Evolutionary conservation across 2,888 invertebrate species (phyloP).

Genomic region (Cryptosula pallasiana): DNA sequence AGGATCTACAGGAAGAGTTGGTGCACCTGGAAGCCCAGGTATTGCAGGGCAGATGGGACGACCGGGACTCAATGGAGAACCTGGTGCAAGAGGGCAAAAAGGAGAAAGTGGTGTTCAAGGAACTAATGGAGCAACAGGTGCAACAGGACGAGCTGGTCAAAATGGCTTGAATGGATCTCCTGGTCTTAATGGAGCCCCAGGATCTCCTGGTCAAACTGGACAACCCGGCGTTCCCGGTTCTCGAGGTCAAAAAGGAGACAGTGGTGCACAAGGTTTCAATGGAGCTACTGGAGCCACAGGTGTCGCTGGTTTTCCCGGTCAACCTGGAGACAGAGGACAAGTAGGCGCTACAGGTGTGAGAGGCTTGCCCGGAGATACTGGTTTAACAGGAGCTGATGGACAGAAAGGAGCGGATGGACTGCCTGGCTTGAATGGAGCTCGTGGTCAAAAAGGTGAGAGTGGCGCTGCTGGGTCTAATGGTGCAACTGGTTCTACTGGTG

Average conservation of each 20-base stretch:
- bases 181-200: conserved; percentile 25
- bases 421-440: conserved; percentile 21
- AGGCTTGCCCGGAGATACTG: conserved; percentile 25
- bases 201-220: conserved; percentile 9
- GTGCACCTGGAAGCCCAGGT: conserved; percentile 24
- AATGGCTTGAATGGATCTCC: conserved; percentile 21
- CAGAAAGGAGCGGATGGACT: conserved; percentile 25
- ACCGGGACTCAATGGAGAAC: background rate
- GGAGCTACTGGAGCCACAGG: conserved; percentile 25
- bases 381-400: conserved; percentile 24
- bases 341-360: conserved; percentile 3
- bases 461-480: conserved; percentile 14
- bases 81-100: conserved; percentile 15
- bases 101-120: conserved; percentile 20
- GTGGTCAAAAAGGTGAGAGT: conserved; percentile 24
- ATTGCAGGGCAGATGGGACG: conserved; percentile 21
- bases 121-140: conserved; percentile 20
- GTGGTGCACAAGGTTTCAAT: conserved; percentile 24
- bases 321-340: conserved; percentile 14
- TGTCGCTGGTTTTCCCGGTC: conserved; percentile 24
- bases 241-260: conserved; percentile 25
- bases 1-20: conserved; percentile 24
- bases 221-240: background rate
- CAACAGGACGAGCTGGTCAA: conserved; percentile 19
- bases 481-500: conserved; percentile 22